These are phyloP conservation scores for Tipula vernalis DNA, from an alignment of 2,888 invertebrate species.

Conservation along the genomic window DNA sequence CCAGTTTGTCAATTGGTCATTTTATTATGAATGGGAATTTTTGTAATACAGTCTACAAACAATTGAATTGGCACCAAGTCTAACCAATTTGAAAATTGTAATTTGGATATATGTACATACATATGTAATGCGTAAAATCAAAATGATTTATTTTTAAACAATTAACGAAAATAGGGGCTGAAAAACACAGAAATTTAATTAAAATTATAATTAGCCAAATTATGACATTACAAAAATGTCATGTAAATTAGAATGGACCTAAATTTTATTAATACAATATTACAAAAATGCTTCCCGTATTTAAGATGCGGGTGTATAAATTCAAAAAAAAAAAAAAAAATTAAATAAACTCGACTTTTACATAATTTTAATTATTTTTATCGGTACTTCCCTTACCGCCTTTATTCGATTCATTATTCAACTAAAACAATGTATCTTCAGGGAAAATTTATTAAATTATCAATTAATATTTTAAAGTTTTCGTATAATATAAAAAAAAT, in stretches of 20 bases:
- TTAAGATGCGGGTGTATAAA: background rate
- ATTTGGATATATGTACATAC: no score
- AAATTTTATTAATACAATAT: background rate
- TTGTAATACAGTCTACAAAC: no score
- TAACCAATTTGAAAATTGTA: no score
- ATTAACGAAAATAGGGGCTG: no score
- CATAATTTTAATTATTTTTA: background rate
- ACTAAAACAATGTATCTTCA: background rate
- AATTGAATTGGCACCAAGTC: no score
- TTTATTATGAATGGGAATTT: no score
- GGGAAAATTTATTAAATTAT: background rate
- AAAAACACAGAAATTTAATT: background rate
- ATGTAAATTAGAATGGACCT: background rate
- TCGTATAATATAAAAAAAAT: background rate
- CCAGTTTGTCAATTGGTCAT: no score
- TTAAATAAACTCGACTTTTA: background rate
- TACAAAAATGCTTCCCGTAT: background rate
- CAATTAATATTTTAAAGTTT: background rate
- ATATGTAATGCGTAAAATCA: no score
- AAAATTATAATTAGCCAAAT: background rate
- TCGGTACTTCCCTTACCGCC: background rate
- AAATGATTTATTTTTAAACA: no score
- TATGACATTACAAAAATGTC: background rate
- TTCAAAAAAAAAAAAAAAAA: background rate
- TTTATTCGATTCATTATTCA: background rate